Base-by-base conservation (phyloP, 2,888 invertebrate species). In the Tubiluchus corallicola region DNA sequence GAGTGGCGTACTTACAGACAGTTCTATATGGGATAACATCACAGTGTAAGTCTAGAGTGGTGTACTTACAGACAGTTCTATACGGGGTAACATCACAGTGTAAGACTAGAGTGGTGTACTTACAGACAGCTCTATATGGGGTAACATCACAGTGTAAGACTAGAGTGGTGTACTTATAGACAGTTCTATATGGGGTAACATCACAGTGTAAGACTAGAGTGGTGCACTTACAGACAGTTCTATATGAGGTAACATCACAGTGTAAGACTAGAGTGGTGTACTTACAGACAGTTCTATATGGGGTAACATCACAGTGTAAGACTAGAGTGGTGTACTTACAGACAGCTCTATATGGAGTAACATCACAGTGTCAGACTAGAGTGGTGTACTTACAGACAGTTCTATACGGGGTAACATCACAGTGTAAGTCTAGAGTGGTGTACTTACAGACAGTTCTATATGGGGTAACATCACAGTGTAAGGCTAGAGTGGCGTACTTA, bases 181-280 rank as follows among this genome's bases (percentile, higher is more conserved):
- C 55, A 17, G 61, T 60, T 44, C 55, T 51, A 43, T 56, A 59
- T 3, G 53, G 49, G 3, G 56, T 48, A 2, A 65, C 54, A 52
- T 66, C 62, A 57, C 64, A 65, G 53, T 61, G 58, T 21, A 65
- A 56, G 19, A 67, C 56, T 19, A 69, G 55, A 15, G 56, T 56
- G 3, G 68, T 65, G n/a, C n/a, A n/a, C n/a, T n/a, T n/a, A n/a
- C n/a, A n/a, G n/a, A n/a, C n/a, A n/a, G n/a, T n/a, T n/a, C n/a
- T n/a, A n/a, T n/a, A n/a, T n/a, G n/a, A n/a, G n/a, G n/a, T n/a
- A n/a, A n/a, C n/a, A n/a, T n/a, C n/a, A n/a, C n/a, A n/a, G n/a
- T 29, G 29, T n/a, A 29, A 5, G 29, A 29, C 29, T 29, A 29
- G 29, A 9, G n/a, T 29, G 5, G 9, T 29, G 19, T 9, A 44